phyloP scores from a whole-genome alignment of 2,797 vertebrate genomes.

The Coracias cyanogaster region DNA sequence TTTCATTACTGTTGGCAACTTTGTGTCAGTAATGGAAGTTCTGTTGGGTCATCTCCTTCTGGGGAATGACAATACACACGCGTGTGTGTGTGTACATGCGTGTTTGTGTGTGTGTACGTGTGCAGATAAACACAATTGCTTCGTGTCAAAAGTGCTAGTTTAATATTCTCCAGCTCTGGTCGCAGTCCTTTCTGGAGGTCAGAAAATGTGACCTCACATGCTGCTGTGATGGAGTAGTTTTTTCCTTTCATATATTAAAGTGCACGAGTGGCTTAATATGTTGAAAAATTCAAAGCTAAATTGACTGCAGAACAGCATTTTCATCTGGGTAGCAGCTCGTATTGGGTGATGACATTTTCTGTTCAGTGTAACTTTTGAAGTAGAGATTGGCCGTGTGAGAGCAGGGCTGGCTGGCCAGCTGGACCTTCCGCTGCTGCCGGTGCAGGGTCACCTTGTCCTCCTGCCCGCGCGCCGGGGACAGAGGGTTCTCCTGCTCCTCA shows the following conservation, averaged over 20 bases:
- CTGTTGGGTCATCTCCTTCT: not conserved
- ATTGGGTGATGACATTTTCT: not conserved
- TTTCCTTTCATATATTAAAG: not conserved
- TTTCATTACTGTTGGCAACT: not conserved
- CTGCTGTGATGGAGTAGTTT: not conserved
- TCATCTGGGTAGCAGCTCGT: not conserved
- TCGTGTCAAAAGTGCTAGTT: too few relatives aligned
- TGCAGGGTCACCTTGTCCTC: not conserved
- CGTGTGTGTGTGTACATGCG: not conserved
- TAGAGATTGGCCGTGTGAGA: not conserved
- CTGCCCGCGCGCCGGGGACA: not conserved
- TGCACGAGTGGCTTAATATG: not conserved
- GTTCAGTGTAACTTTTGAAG: not conserved
- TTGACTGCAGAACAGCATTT: not conserved
- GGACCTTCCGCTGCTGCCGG: not conserved
- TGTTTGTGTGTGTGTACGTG: rapidly evolving
- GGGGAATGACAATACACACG: rapidly evolving
- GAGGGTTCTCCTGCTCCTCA: not conserved
- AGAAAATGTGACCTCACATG: not conserved
- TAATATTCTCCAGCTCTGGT: not conserved
- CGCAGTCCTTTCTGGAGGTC: not conserved
- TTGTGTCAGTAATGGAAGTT: not conserved
- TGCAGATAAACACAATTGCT: not conserved
- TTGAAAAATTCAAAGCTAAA: not conserved
- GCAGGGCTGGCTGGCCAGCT: not conserved